Evolutionary conservation across 2,888 invertebrate species (phyloP).

Genomic region (Polia nebulosa): DNA sequence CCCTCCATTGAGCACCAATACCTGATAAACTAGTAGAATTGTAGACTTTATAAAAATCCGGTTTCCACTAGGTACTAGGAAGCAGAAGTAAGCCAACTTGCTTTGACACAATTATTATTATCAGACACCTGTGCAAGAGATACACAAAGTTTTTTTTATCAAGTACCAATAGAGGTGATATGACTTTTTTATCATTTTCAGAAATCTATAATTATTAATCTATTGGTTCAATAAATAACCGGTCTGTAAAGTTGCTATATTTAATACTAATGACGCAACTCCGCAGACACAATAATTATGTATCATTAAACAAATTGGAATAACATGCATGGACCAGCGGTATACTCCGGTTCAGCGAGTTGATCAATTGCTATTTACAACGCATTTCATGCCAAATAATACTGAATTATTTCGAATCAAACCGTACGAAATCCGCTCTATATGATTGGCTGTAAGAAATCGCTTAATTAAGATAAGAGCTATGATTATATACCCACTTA

Average conservation of each 20-base stretch:
- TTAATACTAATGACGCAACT: slow-evolving; percentile 18
- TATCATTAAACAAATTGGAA: slow-evolving; percentile 35
- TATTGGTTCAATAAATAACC: neutral
- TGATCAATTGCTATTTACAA: slow-evolving; percentile 16
- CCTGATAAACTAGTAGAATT: slow-evolving; percentile 14
- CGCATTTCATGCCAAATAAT: neutral
- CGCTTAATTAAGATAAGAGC: neutral
- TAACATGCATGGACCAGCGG: neutral
- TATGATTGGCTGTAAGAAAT: neutral
- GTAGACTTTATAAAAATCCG: slow-evolving; percentile 28
- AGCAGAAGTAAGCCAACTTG: slow-evolving; percentile 20
- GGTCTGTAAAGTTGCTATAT: slow-evolving; percentile 3
- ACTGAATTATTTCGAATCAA: neutral
- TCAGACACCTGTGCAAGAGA: slow-evolving; percentile 10
- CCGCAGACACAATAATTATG: slow-evolving; percentile 35
- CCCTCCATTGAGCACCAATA: slow-evolving; percentile 18
- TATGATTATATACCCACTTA: neutral
- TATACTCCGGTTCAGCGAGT: neutral
- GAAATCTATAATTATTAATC: slow-evolving; percentile 19
- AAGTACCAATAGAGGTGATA: neutral
- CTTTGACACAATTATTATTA: slow-evolving; percentile 41
- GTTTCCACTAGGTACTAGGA: slow-evolving; percentile 49
- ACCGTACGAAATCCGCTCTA: neutral
- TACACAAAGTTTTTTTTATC: neutral
- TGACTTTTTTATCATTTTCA: slow-evolving; percentile 1